Conservation (phyloP, 2,113 vertebrate species). For the Collichthys lucidus region DNA sequence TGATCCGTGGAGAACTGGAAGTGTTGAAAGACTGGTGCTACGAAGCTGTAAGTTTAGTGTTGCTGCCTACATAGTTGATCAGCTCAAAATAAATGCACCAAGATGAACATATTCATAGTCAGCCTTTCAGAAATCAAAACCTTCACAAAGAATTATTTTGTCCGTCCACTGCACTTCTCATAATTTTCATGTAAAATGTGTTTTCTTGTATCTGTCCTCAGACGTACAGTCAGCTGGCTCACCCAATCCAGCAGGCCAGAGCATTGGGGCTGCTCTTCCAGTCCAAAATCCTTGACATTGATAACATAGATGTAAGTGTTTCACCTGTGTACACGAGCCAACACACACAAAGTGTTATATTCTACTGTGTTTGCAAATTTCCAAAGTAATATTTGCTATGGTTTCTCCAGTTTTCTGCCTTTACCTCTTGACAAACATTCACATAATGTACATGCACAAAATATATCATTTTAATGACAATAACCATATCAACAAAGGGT, state of each 20-base stretch:
- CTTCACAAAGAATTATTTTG: neutral
- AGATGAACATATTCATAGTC: neutral
- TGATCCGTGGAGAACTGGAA: slow-evolving; percentile 94
- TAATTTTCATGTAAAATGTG: neutral
- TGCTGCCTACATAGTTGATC: neutral
- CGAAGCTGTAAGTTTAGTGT: slow-evolving; percentile 91
- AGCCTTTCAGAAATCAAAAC: neutral
- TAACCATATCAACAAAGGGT: neutral
- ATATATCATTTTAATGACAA: neutral
- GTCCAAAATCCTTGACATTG: slow-evolving; percentile 93
- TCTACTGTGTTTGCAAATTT: neutral
- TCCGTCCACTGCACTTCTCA: neutral
- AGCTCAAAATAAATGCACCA: neutral
- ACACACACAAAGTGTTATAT: neutral
- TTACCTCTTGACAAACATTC: neutral
- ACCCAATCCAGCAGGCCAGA: slow-evolving; percentile 94
- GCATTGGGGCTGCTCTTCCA: slow-evolving; percentile 92
- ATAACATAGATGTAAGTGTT: slow-evolving; percentile 94
- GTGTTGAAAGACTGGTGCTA: slow-evolving; percentile 98
- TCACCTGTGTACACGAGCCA: neutral
- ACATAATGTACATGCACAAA: neutral
- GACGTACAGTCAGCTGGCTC: slow-evolving; percentile 96
- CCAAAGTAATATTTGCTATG: neutral
- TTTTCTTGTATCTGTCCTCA: slow-evolving; percentile 69
- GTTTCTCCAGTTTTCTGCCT: neutral